phyloP scores from a whole-genome alignment of 2,888 invertebrate species.

The Pseudolycoriella hygida region DNA sequence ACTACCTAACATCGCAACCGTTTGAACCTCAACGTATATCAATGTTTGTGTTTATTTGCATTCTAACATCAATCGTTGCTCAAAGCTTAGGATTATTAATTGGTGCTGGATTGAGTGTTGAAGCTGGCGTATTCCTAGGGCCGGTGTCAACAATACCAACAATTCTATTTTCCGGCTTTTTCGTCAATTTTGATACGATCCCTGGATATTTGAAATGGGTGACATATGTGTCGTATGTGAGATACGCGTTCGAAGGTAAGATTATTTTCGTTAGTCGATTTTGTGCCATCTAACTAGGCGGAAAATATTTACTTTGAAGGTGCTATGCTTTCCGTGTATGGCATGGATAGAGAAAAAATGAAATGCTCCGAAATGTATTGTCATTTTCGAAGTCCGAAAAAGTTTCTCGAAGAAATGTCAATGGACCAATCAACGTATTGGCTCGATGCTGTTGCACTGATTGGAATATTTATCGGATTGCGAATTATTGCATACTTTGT shows the following conservation, averaged over 20 bases:
- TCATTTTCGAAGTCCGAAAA: slow-evolving; percentile 61
- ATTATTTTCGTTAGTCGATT: background rate
- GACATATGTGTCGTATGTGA: slow-evolving; percentile 76
- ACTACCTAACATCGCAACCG: slow-evolving; percentile 93
- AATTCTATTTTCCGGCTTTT: slow-evolving; percentile 85
- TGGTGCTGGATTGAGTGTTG: slow-evolving; percentile 79
- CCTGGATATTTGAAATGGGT: slow-evolving; percentile 79
- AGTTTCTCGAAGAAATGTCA: slow-evolving; percentile 71
- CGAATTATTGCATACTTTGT: slow-evolving; percentile 68
- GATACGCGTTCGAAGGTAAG: slow-evolving; percentile 74
- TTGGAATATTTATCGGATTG: slow-evolving; percentile 60
- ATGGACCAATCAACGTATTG: slow-evolving; percentile 64
- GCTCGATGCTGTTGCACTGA: slow-evolving; percentile 68
- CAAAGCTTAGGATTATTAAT: slow-evolving; percentile 85
- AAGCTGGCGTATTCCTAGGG: slow-evolving; percentile 61
- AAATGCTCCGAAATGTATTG: slow-evolving; percentile 70
- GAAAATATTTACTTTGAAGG: slow-evolving; percentile 29
- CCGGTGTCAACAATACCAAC: slow-evolving; percentile 85
- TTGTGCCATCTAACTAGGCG: no score
- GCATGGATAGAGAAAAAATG: slow-evolving; percentile 62
- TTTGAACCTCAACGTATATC: slow-evolving; percentile 57
- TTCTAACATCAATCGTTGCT: slow-evolving; percentile 76
- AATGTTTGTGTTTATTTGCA: slow-evolving; percentile 34
- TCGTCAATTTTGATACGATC: slow-evolving; percentile 81
- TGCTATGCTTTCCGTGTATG: slow-evolving; percentile 80